Evolutionary conservation across 2,113 vertebrate genomes (phyloP), one percentile per base, ranked within the genome.

Genomic region (Peucedramus taeniatus): DNA sequence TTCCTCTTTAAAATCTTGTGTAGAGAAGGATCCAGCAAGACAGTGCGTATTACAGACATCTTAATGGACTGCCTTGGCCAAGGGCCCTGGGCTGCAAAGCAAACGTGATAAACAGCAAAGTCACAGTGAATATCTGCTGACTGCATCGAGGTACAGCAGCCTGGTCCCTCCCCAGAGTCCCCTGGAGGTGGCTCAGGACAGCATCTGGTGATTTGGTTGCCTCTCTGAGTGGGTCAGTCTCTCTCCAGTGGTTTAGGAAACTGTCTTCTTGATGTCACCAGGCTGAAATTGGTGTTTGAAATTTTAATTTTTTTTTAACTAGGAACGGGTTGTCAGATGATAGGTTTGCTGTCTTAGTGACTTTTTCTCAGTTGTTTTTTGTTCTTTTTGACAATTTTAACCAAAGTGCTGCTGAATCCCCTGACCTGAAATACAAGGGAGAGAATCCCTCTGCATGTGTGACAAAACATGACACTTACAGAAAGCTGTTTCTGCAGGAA

Each of bases 371-470:
- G 12, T 13, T 4, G 1, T 19, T 18, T 61, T 85, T 57, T 42
- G 15, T 50, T 39, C 11, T 78, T 75, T 77, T 40, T 59, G 42
- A 53, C 44, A 75, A 44, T 49, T 90, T 49, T 66, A 40, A 31
- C 17, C 6, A 0, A 63, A 63, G 15, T 30, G 7, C 61, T 59
- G 51, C 26, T 66, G 63, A 70, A 61, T 57, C 5, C 15, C 23
- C 30, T 39, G 42, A 68, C 17, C 19, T 49, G 51, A 40, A 74
- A 56, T 3, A 82, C 12, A 19, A 75, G 23, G 17, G 39, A 75
- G 24, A 76, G 49, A 69, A 65, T 13, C 4, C 10, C 3, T 0
- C n/a, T 42, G 13, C 1, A 2, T 2, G 22, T 20, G 37, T 20
- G n/a, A 77, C 31, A 76, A 56, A 61, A 92, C 11, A 60, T 50